These are phyloP conservation scores for Mus spicilegus DNA, from an alignment of 2,113 vertebrate species.

Conservation along the genomic window DNA sequence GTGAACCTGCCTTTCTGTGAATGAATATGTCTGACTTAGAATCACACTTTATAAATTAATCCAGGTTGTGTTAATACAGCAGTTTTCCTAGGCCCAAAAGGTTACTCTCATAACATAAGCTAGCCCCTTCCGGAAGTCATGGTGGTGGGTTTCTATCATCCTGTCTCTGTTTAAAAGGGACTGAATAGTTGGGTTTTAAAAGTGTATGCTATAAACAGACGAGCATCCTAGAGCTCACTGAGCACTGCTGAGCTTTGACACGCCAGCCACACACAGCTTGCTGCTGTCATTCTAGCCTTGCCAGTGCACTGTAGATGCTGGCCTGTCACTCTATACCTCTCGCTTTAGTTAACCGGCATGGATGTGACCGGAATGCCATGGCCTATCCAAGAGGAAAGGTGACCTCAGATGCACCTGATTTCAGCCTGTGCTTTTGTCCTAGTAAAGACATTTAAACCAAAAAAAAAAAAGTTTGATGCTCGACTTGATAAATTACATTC, in stretches of 20 bases:
- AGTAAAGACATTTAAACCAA: slow-evolving; percentile 61
- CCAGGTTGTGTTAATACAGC: not conserved
- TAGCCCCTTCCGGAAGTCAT: no score
- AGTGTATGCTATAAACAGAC: not conserved
- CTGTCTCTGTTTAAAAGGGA: not conserved
- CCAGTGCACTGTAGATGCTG: fast-evolving
- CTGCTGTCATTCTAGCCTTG: fast-evolving
- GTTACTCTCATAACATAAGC: not conserved
- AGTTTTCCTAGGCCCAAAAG: not conserved
- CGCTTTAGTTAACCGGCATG: not conserved
- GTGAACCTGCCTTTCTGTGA: not conserved
- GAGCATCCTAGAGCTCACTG: not conserved
- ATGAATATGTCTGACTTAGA: not conserved
- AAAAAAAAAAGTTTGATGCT: no score
- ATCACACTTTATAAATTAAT: not conserved
- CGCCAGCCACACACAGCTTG: fast-evolving
- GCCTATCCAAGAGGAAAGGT: not conserved
- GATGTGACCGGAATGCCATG: not conserved
- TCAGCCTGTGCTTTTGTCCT: slow-evolving; percentile 40
- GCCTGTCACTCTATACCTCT: fast-evolving
- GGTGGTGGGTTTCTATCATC: not conserved
- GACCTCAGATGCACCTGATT: not conserved
- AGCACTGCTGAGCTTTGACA: fast-evolving
- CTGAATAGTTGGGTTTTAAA: not conserved
- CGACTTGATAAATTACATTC: no score